Conservation (phyloP, 1,140 invertebrate genomes). For the Camponotus vicinus region DNA sequence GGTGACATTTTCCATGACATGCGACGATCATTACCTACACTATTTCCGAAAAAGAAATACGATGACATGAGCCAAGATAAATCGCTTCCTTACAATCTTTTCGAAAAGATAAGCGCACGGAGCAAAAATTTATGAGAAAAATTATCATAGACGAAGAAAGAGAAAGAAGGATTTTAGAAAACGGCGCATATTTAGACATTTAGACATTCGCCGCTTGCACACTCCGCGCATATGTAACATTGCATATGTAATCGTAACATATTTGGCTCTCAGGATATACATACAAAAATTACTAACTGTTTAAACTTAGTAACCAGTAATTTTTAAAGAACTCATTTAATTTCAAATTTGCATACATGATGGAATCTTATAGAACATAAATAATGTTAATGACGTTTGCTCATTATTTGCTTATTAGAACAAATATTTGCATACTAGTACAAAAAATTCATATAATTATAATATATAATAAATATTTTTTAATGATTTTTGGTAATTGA, state of each 20-base stretch:
- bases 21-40: slow-evolving; percentile 32
- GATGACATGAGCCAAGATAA: slow-evolving; percentile 30
- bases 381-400: background rate
- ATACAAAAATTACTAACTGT: too few relatives aligned
- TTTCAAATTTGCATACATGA: slow-evolving; percentile 25
- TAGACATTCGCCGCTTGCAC: background rate
- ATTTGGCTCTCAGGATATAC: background rate
- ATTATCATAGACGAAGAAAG: slow-evolving; percentile 53
- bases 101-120: slow-evolving; percentile 9
- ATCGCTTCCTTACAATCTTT: slow-evolving; percentile 30
- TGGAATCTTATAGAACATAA: slow-evolving; percentile 27
- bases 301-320: too few relatives aligned
- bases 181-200: background rate
- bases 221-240: background rate
- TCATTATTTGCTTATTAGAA: background rate
- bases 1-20: slow-evolving; percentile 31
- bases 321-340: slow-evolving; percentile 12
- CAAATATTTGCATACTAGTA: too few relatives aligned
- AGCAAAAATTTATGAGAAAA: slow-evolving; percentile 59
- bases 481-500: background rate
- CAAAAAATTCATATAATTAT: background rate
- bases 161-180: slow-evolving; percentile 32
- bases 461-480: background rate
- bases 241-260: background rate
- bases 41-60: slow-evolving; percentile 28